Conservation (phyloP, 2,797 vertebrate species). For the Gymnopithys bicolor region DNA sequence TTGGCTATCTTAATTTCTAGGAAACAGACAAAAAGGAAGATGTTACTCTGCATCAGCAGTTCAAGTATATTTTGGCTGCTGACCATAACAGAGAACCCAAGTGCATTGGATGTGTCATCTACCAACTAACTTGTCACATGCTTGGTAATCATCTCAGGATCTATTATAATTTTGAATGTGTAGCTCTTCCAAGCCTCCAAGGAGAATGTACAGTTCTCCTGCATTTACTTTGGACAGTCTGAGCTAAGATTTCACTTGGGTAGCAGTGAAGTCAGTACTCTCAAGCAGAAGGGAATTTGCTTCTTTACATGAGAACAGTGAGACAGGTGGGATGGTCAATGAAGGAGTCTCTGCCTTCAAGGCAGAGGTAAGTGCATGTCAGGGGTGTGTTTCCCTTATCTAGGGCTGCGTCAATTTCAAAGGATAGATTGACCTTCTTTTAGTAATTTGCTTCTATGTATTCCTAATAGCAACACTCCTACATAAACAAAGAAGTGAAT, state of each 20-base stretch:
- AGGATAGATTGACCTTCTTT: neutral
- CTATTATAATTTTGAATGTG: neutral
- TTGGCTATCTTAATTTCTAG: neutral
- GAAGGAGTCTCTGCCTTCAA: neutral
- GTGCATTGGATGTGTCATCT: neutral
- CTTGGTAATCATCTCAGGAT: neutral
- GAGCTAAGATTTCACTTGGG: neutral
- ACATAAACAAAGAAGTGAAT: neutral
- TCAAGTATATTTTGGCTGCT: neutral
- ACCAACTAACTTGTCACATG: neutral
- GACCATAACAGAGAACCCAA: neutral
- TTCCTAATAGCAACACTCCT: neutral
- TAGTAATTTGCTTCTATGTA: neutral
- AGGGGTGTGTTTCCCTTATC: neutral
- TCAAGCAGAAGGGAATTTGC: neutral
- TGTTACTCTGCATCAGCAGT: neutral
- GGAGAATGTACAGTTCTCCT: neutral
- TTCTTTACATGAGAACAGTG: neutral
- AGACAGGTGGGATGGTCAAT: fast-evolving
- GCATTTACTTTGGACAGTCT: neutral
- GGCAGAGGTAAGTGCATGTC: neutral
- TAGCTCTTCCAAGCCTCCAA: neutral
- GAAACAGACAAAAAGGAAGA: neutral
- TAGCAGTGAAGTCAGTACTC: neutral
- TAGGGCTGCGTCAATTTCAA: neutral